phyloP scores from a whole-genome alignment of 2,888 invertebrate genomes.

The Drosophila vallismaia region DNA sequence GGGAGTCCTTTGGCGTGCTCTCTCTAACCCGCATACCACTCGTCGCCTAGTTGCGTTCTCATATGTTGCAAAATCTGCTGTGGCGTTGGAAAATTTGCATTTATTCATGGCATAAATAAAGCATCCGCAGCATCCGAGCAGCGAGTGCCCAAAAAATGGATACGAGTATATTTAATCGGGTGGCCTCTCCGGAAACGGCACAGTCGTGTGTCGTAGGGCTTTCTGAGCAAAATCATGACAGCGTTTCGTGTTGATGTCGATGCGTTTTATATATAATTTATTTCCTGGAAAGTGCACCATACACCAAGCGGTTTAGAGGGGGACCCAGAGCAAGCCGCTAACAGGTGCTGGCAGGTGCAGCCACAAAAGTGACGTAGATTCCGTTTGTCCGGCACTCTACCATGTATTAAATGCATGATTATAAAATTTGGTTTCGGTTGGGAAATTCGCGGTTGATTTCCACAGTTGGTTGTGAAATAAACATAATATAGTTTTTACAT shows the following conservation, averaged over 20 bases:
- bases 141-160: conserved; percentile 31
- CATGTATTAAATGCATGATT: conserved; percentile 55
- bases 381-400: conserved; percentile 44
- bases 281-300: conserved; percentile 28
- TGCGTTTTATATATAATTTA: conserved; percentile 48
- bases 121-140: conserved; percentile 31
- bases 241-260: conserved; percentile 32
- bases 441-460: conserved; percentile 30
- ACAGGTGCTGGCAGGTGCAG: conserved; percentile 44
- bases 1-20: conserved; percentile 37
- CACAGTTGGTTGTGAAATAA: background rate
- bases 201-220: background rate
- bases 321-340: conserved; percentile 6
- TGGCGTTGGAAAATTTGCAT: conserved; percentile 69
- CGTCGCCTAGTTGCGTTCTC: conserved; percentile 32
- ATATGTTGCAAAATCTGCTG: conserved; percentile 71
- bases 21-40: conserved; percentile 31
- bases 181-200: conserved; percentile 2
- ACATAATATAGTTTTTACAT: background rate
- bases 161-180: conserved; percentile 33
- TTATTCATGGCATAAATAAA: conserved; percentile 76
- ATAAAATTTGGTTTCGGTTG: conserved; percentile 53
- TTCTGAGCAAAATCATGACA: conserved; percentile 21
- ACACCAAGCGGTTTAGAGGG: conserved; percentile 1
- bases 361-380: conserved; percentile 46